Base-by-base conservation (phyloP, 2,113 vertebrate species). In the Pristiophorus japonicus region DNA sequence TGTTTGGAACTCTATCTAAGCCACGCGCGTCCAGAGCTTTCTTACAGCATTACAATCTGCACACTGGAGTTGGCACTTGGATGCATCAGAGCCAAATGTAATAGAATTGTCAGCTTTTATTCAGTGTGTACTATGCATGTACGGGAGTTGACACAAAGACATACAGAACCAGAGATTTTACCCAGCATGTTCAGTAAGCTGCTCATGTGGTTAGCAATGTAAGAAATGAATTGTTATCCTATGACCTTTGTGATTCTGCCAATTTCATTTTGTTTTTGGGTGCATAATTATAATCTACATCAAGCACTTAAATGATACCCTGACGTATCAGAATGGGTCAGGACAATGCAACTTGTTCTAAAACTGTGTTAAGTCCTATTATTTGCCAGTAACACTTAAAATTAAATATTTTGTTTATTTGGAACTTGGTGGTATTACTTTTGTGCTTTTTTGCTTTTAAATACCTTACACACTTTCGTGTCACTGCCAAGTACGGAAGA, bases 181-280 rank as follows among this genome's bases (percentile, higher is more conserved):
- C 88, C n/a, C 88, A 92, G 88, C 88, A 92, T 92, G 88, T 38
- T 92, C 88, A 6, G 34, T 63, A 63, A 92, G 18, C 55, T 38
- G 16, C 59, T 65, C 34, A 62, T 91, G 88, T 62, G 34, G 16
- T 63, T 92, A 63, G 88, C 88, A 92, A 38, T 92, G 59, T 24
- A 92, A 92, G 88, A 65, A 92, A 22, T 38, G n/a, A n/a, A 92
- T 92, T 92, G 88, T 92, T 65, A 92, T 92, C 88, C 88, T 63
- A 63, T 92, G 88, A 92, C 88, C 59, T 92, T 92, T 92, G 88
- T 92, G 62, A 92, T 63, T 34, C 59, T 92, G 88, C 88, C 88
- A 92, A 92, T 65, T 91, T 91, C 27, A 91, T 91, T 91, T 92
- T 92, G 88, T 92, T 92, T 92, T 92, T 63, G 59, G 88, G n/a